A percentile compares a stretch with the other conserved stretches of the same genome.
Conservation (phyloP, 2,113 vertebrate species). For the Catharus bicknelli region DNA sequence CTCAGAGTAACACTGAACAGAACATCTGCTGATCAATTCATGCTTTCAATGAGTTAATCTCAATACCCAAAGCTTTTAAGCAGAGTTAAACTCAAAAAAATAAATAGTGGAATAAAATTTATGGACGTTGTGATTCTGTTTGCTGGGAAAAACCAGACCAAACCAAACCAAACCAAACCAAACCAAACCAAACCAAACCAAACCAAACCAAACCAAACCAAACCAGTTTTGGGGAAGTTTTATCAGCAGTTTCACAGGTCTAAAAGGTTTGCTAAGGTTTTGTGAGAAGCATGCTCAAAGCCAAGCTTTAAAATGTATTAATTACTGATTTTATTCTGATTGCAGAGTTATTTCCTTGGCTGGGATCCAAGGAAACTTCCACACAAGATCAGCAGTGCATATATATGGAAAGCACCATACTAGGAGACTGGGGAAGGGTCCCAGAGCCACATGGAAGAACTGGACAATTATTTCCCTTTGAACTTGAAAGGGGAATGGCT, state of each 20-base stretch:
- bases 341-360: neutral
- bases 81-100: neutral
- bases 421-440: neutral
- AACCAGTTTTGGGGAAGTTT: neutral
- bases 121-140: neutral
- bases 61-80: neutral
- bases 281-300: neutral
- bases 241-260: neutral
- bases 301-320: neutral
- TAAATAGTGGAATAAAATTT: neutral
- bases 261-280: neutral
- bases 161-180: neutral
- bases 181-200: neutral
- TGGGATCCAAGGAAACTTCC: neutral
- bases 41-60: neutral
- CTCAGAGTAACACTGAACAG: neutral
- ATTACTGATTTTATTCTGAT: neutral
- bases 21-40: neutral
- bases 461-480: neutral
- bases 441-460: neutral
- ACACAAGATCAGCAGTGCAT: neutral
- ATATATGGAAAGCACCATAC: neutral
- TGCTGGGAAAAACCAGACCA: neutral
- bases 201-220: neutral
- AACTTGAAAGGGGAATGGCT: neutral